Evolutionary conservation across 2,797 vertebrate genomes (phyloP), one percentile per base, ranked within the genome.

Genomic region (Trachops cirrhosus): DNA sequence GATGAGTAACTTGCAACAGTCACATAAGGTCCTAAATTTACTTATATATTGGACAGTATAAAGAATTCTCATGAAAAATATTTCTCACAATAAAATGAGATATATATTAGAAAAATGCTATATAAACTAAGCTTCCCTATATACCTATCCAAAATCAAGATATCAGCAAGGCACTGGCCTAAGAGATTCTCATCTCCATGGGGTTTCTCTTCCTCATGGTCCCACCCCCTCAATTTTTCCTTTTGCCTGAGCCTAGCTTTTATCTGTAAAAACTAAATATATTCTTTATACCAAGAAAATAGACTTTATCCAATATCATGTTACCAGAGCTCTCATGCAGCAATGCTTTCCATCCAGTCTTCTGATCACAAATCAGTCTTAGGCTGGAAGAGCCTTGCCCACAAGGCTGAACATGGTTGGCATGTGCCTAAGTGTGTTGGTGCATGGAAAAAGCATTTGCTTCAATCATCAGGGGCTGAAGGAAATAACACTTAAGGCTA

Each of bases 151-250:
- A 68, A 71, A 70, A 68, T 52, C 50, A 67, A 59, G 24, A 44
- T 18, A 37, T 11, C 0, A 11, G 41, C 34, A 26, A 19, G 26
- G 19, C 18, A 29, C 19, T 59, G 54, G 70, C 26, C 54, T 39
- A 16, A 5, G 22, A 24, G 59, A 37, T 48, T 39, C 41, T 75
- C 18, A 83, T 4, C 22, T 0, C n/a, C 4, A 48, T 54, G 8
- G 0, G 0, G 11, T 44, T 46, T 44, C 41, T 64, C 39, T 26
- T 50, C 12, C 16, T 21, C 4, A 14, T 0, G 0, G 3, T 5
- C 1, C 24, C 3, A 11, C 11, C 37, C 19, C 24, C 22, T 62
- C 21, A 70, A 39, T 24, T 78, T 0, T 3, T 14, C 1, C 3
- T 70, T 34, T 41, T 3, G 9, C 39, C 67, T 64, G 54, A 54